Conservation (phyloP, 1,140 invertebrate species). For the Druon quercuslanigerum region DNA sequence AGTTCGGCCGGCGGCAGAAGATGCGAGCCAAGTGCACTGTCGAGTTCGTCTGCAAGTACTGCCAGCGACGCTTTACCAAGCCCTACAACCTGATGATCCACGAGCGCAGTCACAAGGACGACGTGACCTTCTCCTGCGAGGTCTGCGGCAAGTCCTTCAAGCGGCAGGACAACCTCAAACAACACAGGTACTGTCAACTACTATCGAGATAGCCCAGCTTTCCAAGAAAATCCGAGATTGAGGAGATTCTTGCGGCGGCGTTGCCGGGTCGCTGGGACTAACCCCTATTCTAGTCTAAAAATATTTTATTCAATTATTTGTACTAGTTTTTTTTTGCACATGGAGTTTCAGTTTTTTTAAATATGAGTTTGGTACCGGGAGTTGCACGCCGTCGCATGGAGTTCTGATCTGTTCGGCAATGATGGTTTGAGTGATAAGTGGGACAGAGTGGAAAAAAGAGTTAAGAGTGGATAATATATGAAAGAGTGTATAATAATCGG, state of each 20-base stretch:
- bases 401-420: not conserved
- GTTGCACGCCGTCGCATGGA: not conserved
- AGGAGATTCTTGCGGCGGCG: constrained; percentile 10
- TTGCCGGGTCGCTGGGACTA: not conserved
- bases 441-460: not conserved
- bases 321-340: too few species aligned
- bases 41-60: constrained; percentile 99
- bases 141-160: constrained; percentile 99
- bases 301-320: too few species aligned
- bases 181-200: constrained; percentile 86
- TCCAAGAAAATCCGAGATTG: not conserved
- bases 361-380: not conserved
- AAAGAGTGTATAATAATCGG: not conserved
- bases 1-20: constrained; percentile 90
- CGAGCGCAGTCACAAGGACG: constrained; percentile 97
- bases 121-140: constrained; percentile 98
- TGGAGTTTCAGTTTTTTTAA: too few species aligned
- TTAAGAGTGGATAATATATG: not conserved
- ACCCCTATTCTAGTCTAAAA: too few species aligned
- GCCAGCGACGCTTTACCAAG: constrained; percentile 98
- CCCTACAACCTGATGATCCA: constrained; percentile 99
- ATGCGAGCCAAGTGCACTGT: constrained; percentile 91
- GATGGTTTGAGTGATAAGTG: not conserved
- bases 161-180: constrained; percentile 95
- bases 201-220: not conserved